Conservation (phyloP, 2,113 vertebrate species). For the Psephotus haematonotus region DNA sequence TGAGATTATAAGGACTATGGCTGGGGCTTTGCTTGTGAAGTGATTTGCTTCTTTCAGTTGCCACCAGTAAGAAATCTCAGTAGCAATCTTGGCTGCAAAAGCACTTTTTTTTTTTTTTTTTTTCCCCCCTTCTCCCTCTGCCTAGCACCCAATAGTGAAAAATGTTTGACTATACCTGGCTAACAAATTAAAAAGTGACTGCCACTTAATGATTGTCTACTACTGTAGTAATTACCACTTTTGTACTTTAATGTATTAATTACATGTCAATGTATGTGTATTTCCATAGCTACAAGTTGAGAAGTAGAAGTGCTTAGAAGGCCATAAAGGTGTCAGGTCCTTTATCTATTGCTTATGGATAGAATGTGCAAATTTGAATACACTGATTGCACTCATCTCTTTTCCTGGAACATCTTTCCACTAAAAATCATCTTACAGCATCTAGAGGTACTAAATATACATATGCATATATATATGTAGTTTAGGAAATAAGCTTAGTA, state of each 20-base stretch:
- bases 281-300: neutral
- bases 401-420: neutral
- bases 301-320: neutral
- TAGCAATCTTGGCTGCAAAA: neutral
- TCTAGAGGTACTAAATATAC: neutral
- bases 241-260: slow-evolving; percentile 21
- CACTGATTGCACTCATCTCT: neutral
- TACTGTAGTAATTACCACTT: neutral
- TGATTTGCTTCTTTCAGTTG: neutral
- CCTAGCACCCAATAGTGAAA: neutral
- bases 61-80: neutral
- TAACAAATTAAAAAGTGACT: neutral
- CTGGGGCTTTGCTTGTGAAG: neutral
- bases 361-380: neutral
- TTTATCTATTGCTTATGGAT: neutral
- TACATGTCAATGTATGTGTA: neutral
- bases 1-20: neutral
- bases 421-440: neutral
- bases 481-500: neutral
- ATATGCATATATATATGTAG: neutral
- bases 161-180: neutral
- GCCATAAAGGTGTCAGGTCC: neutral
- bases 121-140: neutral
- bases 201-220: neutral
- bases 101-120: neutral